Evolutionary conservation across 2,888 invertebrate species (phyloP).

Genomic region (Microplitis manilae): DNA sequence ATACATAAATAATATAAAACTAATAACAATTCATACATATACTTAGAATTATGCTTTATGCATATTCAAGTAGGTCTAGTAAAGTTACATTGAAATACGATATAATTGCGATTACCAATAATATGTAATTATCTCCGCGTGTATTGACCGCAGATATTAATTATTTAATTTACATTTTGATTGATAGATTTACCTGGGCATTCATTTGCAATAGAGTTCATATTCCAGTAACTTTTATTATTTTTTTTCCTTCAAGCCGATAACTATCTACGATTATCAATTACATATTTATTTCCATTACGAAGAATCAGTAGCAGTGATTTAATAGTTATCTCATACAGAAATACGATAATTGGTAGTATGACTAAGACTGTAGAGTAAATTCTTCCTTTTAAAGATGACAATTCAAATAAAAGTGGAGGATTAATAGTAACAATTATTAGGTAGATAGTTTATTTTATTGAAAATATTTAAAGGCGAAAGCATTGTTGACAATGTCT

Average conservation of each 20-base stretch:
- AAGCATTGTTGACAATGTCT: conserved; percentile 37
- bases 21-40: background rate
- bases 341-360: background rate
- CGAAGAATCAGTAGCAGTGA: background rate
- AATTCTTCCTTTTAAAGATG: background rate
- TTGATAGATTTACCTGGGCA: background rate
- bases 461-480: conserved; percentile 36
- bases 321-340: background rate
- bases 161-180: background rate
- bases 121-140: background rate
- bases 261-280: background rate
- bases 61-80: too few species aligned
- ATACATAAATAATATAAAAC: background rate
- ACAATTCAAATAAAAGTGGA: background rate
- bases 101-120: background rate
- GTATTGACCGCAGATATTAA: background rate
- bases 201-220: background rate
- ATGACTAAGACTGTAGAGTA: background rate
- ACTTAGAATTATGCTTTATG: too few species aligned
- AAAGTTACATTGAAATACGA: background rate
- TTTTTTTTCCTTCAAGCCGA: background rate
- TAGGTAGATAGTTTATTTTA: background rate
- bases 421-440: too few species aligned
- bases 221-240: background rate
- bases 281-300: background rate